Base-by-base conservation (phyloP, 1,140 invertebrate species). In the Mizuhopecten yessoensis region DNA sequence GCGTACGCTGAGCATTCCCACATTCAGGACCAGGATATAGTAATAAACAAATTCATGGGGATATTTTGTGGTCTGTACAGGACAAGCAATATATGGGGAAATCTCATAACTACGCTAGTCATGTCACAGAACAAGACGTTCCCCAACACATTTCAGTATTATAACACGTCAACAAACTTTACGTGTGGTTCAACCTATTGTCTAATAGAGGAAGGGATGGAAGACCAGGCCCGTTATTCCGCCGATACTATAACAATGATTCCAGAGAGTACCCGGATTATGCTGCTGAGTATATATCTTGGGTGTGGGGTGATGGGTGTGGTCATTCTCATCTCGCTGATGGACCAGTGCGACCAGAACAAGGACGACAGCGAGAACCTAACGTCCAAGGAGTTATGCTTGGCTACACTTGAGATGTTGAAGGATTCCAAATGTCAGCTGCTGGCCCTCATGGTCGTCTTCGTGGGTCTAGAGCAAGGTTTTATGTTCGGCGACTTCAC, bases 401-500 rank as follows among this genome's bases (percentile, higher is more conserved):
- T 95, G 42, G 93, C 94, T 10, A 95, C 96, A 0, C 13, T 95
- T n/a, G 93, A 94, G 33, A 95, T 96, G 94, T 91, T 97, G 34
- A 93, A 91, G 13, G 96, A 97, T 91, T 94, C 95, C 34, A 94
- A 96, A 88, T 95, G 96, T 75, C 93, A 95, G 34, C 93, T 97
- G 29, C 94, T 97, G 15, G 91, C 96, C 39, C 96, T 96, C 3
- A 94, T 97, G 36, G 96, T 96, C 0, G 39, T 96, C 7, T 97
- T 96, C 92, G 94, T 95, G n/a, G 97, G 97, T 15, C 93, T 97
- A 11, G 94, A 96, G 89, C 96, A 97, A 90, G 97, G 96, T 17
- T 97, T 97, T 90, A 95, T 97, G 92, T 96, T 96, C 90, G 95
- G 96, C 11, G 96, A 97, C 93, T 97, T 97, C 90, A 96, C 96